Conservation (phyloP, 2,888 invertebrate genomes). For the Resseliella maxima region DNA sequence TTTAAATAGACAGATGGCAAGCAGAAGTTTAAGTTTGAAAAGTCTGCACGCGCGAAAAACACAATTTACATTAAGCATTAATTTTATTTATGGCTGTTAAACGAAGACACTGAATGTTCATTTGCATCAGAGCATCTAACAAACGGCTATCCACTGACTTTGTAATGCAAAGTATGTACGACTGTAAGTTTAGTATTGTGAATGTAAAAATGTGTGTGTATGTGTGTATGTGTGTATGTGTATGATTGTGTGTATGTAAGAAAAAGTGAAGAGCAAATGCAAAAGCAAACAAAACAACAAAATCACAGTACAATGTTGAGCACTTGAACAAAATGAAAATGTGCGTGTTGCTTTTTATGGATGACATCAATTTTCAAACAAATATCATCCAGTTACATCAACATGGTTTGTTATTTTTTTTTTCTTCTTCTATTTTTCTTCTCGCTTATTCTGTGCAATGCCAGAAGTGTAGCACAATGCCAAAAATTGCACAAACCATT, state of each 20-base stretch:
- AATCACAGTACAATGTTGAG: not conserved
- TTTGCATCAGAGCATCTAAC: not conserved
- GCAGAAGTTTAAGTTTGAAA: constrained; percentile 25
- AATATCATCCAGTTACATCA: not conserved
- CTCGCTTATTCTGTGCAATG: too few relatives aligned
- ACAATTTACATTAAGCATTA: not conserved
- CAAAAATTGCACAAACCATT: too few relatives aligned
- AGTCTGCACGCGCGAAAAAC: not conserved
- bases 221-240: too few relatives aligned
- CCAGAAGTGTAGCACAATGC: not conserved
- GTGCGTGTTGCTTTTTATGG: not conserved
- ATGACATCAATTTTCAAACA: not conserved
- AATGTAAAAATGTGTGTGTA: too few relatives aligned
- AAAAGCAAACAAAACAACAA: not conserved
- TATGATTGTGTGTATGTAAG: not conserved
- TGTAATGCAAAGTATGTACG: too few relatives aligned
- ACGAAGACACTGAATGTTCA: not conserved
- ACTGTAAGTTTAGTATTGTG: too few relatives aligned
- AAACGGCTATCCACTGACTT: not conserved
- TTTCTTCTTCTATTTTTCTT: not conserved
- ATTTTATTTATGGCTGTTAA: not conserved
- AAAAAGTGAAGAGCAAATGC: not conserved
- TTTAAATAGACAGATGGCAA: not conserved
- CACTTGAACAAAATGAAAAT: not conserved
- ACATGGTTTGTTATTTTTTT: too few relatives aligned